Evolutionary conservation across 2,888 invertebrate species (phyloP), one percentile per base, ranked within the genome.

Genomic region (Mesochorus sp.): DNA sequence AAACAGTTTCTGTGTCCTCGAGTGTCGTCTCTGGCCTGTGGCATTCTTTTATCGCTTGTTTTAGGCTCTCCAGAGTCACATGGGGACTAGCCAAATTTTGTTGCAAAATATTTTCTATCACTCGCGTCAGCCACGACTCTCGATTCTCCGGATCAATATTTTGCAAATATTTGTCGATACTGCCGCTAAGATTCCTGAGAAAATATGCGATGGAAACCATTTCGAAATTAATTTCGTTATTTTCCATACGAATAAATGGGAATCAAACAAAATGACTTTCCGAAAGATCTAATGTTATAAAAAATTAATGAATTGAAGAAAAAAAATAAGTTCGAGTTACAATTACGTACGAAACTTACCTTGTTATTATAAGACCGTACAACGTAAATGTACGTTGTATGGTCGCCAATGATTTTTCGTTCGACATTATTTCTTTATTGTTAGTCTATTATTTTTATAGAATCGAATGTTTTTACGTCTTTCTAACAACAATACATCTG

Each of bases 71-170:
- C 77, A 94, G 93, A 84, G 95, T 95, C 24, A 98, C 93, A 81
- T 96, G 94, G 2, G 95, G 93, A 66, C 94, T 94, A 3, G 92
- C 92, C 26, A 97, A 91, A 82, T 95, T 94, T 87, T 97, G 97
- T 77, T 94, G 95, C 82, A 97, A 94, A 51, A 98, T 92, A 88
- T 95, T 95, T 79, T 95, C 94, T 3, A 95, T 94, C 19, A 98
- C 92, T 85, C 94, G 95, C 57, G 95, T 95, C 12, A 98, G 90
- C 92, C 94, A 95, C 83, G 93, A 93, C 62, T 95, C 94, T 74
- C 95, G 94, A 79, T 95, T 94, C 5, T 91, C 88, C 10, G 92
- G 91, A 44, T 93, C 91, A 53, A 95, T 90, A 1, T 94, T 93
- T 76, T 93, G 88, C 59, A 98, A 91, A 85, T 96, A 95, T 83